phyloP scores from a whole-genome alignment of 1,140 invertebrate genomes.

The Octopus sinensis region DNA sequence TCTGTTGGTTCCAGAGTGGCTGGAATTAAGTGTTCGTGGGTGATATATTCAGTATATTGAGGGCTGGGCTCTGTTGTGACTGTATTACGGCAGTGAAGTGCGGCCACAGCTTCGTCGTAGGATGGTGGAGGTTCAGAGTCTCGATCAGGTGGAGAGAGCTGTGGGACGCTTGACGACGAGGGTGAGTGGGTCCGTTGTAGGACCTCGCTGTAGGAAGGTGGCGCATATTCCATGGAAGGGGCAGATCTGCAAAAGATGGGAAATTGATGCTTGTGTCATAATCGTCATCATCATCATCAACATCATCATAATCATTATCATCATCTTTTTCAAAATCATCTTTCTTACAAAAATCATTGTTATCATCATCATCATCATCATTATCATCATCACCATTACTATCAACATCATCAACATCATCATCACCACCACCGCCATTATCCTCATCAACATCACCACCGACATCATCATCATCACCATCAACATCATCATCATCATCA shows the following conservation, averaged over 20 bases:
- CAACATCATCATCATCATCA: no score
- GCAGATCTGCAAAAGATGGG: not conserved
- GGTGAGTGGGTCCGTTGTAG: slow-evolving; percentile 17
- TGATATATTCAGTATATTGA: not conserved
- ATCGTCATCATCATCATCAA: no score
- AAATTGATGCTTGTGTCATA: no score
- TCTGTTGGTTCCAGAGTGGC: not conserved
- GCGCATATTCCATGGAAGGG: slow-evolving; percentile 28
- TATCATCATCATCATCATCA: no score
- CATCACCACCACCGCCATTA: no score
- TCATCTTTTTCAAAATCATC: no score
- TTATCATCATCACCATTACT: no score
- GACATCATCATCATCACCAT: no score
- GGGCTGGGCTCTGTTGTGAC: not conserved
- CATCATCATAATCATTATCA: no score
- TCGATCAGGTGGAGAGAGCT: slow-evolving; percentile 20
- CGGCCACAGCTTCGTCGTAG: slow-evolving; percentile 32
- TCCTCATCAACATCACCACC: no score
- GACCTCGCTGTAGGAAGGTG: slow-evolving; percentile 35
- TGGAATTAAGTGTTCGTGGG: not conserved
- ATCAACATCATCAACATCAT: no score
- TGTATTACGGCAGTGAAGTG: not conserved
- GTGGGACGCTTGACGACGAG: slow-evolving; percentile 20
- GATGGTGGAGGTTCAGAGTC: slow-evolving; percentile 33
- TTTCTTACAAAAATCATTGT: no score